Evolutionary conservation across 2,113 vertebrate species (phyloP).

Genomic region (Orientallactaga bullata): DNA sequence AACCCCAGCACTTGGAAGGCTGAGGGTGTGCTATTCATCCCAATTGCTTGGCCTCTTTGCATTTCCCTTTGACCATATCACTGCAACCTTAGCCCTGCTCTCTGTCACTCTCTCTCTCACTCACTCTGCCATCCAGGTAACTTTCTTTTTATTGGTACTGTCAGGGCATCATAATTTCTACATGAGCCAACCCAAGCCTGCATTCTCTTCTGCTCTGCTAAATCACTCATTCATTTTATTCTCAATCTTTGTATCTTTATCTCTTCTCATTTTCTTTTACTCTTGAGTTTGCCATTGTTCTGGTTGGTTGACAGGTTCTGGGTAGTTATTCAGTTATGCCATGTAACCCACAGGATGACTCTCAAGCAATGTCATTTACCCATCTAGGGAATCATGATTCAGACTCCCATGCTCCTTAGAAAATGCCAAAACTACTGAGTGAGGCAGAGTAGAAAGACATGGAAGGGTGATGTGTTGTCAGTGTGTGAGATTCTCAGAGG

Average conservation of each 20-base stretch:
- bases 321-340: not conserved
- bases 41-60: not conserved
- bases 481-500: not conserved
- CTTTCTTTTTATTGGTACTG: not conserved
- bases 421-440: not conserved
- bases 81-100: not conserved
- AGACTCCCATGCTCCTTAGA: not conserved
- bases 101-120: not conserved
- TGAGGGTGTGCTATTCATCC: not conserved
- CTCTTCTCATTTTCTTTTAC: not conserved
- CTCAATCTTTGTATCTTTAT: not conserved
- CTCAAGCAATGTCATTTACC: conserved; percentile 3
- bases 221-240: not conserved
- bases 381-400: fast-evolving
- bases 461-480: not conserved
- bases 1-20: no score
- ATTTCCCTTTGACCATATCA: not conserved
- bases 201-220: not conserved
- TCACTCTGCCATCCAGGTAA: not conserved
- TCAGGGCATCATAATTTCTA: not conserved
- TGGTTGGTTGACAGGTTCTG: not conserved
- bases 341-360: not conserved
- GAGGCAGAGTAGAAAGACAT: not conserved
- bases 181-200: not conserved
- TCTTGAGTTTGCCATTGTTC: not conserved